A percentile compares a stretch with the other conserved stretches of the same genome.
These are phyloP conservation scores for Rallus crepitans DNA, from an alignment of 2,797 vertebrate genomes.

Conservation along the genomic window DNA sequence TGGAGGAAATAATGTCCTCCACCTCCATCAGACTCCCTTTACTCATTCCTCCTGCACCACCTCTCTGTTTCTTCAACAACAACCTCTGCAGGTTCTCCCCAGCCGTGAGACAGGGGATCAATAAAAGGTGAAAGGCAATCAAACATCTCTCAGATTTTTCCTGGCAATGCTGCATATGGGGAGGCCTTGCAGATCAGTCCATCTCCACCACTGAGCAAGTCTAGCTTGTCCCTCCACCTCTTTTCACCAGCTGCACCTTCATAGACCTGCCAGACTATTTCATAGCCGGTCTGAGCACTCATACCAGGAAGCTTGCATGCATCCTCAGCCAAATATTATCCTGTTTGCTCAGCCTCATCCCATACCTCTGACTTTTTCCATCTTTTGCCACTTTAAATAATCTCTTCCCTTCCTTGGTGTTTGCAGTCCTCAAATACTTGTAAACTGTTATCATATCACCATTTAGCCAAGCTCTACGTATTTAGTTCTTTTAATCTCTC, in stretches of 20 bases:
- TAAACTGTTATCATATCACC: neutral
- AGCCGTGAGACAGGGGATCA: neutral
- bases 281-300: neutral
- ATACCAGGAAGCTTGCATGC: neutral
- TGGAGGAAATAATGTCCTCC: neutral
- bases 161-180: neutral
- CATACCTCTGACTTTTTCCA: neutral
- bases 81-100: neutral
- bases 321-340: neutral
- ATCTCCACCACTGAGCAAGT: neutral
- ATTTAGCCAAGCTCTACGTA: constrained; percentile 37
- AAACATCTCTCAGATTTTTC: neutral
- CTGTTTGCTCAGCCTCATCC: neutral
- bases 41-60: neutral
- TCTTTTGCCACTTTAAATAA: constrained; percentile 5
- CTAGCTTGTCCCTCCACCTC: neutral
- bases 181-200: neutral
- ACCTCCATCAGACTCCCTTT: neutral
- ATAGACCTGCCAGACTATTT: neutral
- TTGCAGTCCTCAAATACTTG: constrained; percentile 31
- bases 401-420: neutral
- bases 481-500: constrained; percentile 49
- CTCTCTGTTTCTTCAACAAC: neutral
- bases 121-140: constrained; percentile 12
- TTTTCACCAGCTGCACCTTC: neutral